phyloP scores from a whole-genome alignment of 2,113 vertebrate species.

The western clawed frog (Xenopus tropicalis) region DNA sequence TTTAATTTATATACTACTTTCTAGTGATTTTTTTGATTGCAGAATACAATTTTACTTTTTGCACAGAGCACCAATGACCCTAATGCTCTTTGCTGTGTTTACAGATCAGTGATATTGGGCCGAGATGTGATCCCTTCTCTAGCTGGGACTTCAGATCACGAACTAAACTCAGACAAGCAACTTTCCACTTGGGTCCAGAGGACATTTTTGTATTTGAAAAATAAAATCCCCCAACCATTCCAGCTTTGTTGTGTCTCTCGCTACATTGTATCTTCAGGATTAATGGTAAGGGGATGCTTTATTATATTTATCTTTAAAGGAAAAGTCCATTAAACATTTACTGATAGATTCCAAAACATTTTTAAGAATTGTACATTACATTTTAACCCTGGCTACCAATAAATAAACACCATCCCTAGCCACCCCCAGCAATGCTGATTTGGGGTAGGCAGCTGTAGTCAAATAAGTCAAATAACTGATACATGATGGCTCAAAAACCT shows the following conservation, averaged over 20 bases:
- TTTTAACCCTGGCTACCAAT: too few species aligned
- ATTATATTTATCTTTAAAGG: background rate
- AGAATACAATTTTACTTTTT: too few species aligned
- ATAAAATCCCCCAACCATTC: conserved; percentile 39
- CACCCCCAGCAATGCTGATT: too few species aligned
- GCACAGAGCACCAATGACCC: too few species aligned
- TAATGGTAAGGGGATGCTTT: conserved; percentile 35
- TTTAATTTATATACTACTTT: too few species aligned
- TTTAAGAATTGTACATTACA: too few species aligned
- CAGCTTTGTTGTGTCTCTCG: conserved; percentile 44
- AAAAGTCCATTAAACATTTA: background rate
- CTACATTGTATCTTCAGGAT: conserved; percentile 42
- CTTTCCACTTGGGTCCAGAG: conserved; percentile 42
- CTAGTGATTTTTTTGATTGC: too few species aligned
- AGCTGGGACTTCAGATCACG: conserved; percentile 6
- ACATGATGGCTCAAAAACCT: too few species aligned
- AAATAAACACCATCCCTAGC: too few species aligned
- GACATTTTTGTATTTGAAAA: conserved; percentile 21
- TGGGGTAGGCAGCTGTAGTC: too few species aligned
- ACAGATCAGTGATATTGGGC: conserved; percentile 47
- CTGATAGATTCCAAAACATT: too few species aligned
- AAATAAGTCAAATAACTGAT: too few species aligned
- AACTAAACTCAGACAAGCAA: conserved; percentile 21
- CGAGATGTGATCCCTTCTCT: conserved; percentile 43
- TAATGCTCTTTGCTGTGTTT: background rate